Evolutionary conservation across 2,888 invertebrate genomes (phyloP).

Genomic region (Nephrocerus scutellatus): DNA sequence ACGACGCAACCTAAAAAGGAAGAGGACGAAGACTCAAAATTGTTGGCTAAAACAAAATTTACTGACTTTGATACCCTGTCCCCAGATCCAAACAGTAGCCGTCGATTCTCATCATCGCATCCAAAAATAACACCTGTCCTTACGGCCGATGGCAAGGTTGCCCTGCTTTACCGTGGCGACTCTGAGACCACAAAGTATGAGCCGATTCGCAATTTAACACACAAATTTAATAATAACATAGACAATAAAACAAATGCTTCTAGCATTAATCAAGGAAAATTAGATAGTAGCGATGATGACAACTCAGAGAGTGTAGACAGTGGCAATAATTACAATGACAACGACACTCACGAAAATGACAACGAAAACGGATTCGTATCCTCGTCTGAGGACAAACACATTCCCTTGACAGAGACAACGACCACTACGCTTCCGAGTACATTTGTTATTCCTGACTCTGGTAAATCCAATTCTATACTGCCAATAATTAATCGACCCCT

Average conservation of each 20-base stretch:
- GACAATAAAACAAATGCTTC: constrained; percentile 26
- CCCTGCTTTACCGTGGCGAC: constrained; percentile 48
- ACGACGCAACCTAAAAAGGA: constrained; percentile 27
- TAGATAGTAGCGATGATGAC: constrained; percentile 21
- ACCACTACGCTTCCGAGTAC: constrained; percentile 28
- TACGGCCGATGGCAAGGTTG: constrained; percentile 50
- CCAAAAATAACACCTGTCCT: constrained; percentile 49
- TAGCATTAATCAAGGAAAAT: constrained; percentile 22
- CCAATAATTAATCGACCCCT: constrained; percentile 48
- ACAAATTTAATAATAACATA: constrained; percentile 37
- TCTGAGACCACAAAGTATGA: constrained; percentile 48
- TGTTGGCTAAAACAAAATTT: constrained; percentile 31
- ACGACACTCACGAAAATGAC: constrained; percentile 26
- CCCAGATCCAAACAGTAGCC: constrained; percentile 46
- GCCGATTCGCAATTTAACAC: constrained; percentile 46
- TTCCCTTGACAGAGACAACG: constrained; percentile 1
- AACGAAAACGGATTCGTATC: constrained; percentile 24
- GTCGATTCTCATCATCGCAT: constrained; percentile 46
- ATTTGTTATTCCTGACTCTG: constrained; percentile 35
- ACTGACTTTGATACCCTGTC: constrained; percentile 44
- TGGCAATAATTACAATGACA: constrained; percentile 31
- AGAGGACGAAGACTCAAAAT: constrained; percentile 26
- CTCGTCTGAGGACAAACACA: not conserved
- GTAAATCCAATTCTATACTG: constrained; percentile 42
- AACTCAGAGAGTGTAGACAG: constrained; percentile 23